phyloP scores from a whole-genome alignment of 1,140 invertebrate genomes.

The Paramacrobiotus metropolitanus region DNA sequence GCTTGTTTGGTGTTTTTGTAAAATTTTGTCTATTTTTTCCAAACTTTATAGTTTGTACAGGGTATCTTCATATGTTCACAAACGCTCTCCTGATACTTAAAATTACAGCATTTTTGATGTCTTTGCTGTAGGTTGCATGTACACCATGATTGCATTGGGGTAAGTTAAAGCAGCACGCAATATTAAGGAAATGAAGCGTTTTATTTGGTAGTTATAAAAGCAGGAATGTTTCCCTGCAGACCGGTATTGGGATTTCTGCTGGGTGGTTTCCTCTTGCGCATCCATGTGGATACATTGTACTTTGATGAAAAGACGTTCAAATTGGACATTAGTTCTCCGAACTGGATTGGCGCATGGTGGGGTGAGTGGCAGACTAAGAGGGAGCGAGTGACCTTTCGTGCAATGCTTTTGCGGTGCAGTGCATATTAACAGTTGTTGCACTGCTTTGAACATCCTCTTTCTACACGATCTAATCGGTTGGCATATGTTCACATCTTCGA shows the following conservation, averaged over 20 bases:
- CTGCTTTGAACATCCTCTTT: too few species aligned
- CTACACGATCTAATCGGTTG: too few species aligned
- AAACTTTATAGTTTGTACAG: too few species aligned
- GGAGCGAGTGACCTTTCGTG: too few species aligned
- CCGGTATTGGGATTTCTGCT: slow-evolving; percentile 30
- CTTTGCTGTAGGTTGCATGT: slow-evolving; percentile 27
- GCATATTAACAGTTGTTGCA: too few species aligned
- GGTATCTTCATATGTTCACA: too few species aligned
- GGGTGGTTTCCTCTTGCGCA: slow-evolving; percentile 28
- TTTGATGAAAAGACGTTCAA: slow-evolving; percentile 6
- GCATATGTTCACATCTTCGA: too few species aligned
- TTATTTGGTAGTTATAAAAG: neutral
- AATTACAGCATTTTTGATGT: neutral
- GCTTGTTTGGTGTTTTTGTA: too few species aligned
- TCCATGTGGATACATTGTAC: slow-evolving; percentile 29
- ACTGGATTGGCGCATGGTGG: slow-evolving; percentile 4
- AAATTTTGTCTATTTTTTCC: too few species aligned
- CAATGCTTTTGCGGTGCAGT: too few species aligned
- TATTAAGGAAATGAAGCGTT: neutral
- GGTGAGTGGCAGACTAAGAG: neutral
- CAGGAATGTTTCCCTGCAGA: neutral
- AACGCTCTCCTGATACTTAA: too few species aligned
- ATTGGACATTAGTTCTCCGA: neutral
- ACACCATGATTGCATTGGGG: slow-evolving; percentile 31
- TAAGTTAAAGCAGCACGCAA: neutral